Conservation (phyloP, 2,797 vertebrate species). For the Phoeniculus purpureus region DNA sequence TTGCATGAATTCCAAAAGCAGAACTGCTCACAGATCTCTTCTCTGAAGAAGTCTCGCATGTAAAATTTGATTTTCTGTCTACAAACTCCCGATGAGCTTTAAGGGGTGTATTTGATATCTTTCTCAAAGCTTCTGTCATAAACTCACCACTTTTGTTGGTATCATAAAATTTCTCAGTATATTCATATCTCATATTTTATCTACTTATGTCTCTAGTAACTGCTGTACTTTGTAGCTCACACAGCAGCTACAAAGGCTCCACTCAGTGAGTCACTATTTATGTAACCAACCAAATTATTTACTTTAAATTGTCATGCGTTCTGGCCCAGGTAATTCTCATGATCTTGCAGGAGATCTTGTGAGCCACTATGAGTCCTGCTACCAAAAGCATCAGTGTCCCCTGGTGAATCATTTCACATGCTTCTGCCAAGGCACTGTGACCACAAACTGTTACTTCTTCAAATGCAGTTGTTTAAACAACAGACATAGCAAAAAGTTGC, state of each 20-base stretch:
- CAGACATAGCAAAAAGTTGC: neutral
- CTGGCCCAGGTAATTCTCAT: neutral
- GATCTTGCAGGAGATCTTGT: neutral
- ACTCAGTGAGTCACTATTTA: neutral
- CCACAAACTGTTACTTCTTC: neutral
- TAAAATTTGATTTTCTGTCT: neutral
- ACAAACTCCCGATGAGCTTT: neutral
- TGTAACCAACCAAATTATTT: neutral
- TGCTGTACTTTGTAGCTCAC: neutral
- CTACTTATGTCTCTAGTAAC: neutral
- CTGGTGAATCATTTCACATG: neutral
- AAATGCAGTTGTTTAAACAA: neutral
- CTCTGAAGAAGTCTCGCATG: neutral
- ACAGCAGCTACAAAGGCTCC: neutral
- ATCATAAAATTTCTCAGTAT: neutral
- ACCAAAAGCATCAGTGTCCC: neutral
- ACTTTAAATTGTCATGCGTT: neutral
- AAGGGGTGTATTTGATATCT: neutral
- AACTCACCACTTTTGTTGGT: neutral
- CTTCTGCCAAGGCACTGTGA: neutral
- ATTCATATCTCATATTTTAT: neutral
- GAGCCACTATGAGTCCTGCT: neutral
- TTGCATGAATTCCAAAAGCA: neutral
- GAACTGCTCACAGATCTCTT: neutral
- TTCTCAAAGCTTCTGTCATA: neutral